phyloP scores from a whole-genome alignment of 1,140 invertebrate genomes.

The Drosophila jambulina region DNA sequence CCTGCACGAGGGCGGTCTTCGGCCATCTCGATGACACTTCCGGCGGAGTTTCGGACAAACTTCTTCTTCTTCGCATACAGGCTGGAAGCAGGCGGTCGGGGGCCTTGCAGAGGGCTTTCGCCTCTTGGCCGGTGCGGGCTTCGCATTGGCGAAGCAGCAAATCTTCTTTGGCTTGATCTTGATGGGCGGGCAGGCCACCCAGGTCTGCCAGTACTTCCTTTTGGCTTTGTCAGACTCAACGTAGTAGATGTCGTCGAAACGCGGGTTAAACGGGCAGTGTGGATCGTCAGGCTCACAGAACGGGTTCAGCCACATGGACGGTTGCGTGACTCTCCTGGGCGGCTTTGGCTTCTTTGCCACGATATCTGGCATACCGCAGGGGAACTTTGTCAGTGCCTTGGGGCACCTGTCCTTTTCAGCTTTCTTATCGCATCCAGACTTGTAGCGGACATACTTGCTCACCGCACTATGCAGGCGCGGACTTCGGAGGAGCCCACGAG shows the following conservation, averaged over 20 bases:
- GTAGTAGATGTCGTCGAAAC: constrained; percentile 80
- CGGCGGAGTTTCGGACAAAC: constrained; percentile 27
- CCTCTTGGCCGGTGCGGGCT: constrained; percentile 48
- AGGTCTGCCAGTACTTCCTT: constrained; percentile 78
- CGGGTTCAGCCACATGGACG: constrained; percentile 67
- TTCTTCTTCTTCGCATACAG: too few relatives aligned
- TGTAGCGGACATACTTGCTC: background rate
- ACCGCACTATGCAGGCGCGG: background rate
- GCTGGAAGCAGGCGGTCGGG: constrained; percentile 31
- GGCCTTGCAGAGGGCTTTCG: constrained; percentile 40
- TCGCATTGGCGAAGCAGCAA: constrained; percentile 50
- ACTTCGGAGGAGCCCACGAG: background rate
- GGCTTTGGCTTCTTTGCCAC: background rate
- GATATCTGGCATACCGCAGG: constrained; percentile 55
- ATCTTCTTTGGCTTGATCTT: constrained; percentile 63
- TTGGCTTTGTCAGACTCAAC: constrained; percentile 74
- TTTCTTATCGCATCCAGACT: constrained; percentile 13
- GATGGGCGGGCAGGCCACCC: constrained; percentile 69
- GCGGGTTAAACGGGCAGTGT: constrained; percentile 63
- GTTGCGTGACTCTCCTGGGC: background rate
- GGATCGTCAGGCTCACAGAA: constrained; percentile 58
- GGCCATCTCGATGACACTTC: constrained; percentile 50
- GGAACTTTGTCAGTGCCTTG: constrained; percentile 8
- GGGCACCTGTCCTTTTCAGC: constrained; percentile 15
- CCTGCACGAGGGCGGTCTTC: constrained; percentile 42